Evolutionary conservation across 2,888 invertebrate genomes (phyloP).

Genomic region (Orthosia incerta): DNA sequence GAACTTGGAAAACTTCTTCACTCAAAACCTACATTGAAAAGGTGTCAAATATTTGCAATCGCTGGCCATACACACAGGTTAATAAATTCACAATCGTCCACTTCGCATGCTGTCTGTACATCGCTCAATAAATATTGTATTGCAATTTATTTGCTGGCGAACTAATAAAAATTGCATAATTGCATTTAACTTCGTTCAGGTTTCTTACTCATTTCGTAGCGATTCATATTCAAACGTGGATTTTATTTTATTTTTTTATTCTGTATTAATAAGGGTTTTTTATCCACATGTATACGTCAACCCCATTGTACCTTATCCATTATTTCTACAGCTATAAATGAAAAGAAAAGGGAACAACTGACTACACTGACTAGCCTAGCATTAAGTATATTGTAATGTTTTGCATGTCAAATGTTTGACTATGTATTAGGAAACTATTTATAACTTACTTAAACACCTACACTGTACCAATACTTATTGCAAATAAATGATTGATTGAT

Average conservation of each 20-base stretch:
- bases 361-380: too few species aligned
- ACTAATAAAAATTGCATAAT: constrained; percentile 41
- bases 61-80: constrained; percentile 47
- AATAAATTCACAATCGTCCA: constrained; percentile 61
- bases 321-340: too few species aligned
- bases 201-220: constrained; percentile 16
- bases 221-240: constrained; percentile 29
- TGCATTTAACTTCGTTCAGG: constrained; percentile 16
- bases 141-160: constrained; percentile 55
- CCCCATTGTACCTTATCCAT: too few species aligned
- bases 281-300: too few species aligned
- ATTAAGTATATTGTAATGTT: too few species aligned
- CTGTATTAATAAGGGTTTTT: too few species aligned
- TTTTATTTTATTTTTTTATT: neutral
- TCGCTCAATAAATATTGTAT: constrained; percentile 63
- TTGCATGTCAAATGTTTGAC: too few species aligned
- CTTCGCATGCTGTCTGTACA: constrained; percentile 52
- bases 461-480: too few species aligned
- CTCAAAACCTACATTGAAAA: neutral
- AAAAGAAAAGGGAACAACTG: too few species aligned
- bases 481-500: too few species aligned
- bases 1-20: neutral
- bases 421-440: too few species aligned
- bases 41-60: constrained; percentile 1
- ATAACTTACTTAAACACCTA: too few species aligned